Conservation (phyloP, 35 echinoderm and acorn worm genomes). For the Patiria miniata region DNA sequence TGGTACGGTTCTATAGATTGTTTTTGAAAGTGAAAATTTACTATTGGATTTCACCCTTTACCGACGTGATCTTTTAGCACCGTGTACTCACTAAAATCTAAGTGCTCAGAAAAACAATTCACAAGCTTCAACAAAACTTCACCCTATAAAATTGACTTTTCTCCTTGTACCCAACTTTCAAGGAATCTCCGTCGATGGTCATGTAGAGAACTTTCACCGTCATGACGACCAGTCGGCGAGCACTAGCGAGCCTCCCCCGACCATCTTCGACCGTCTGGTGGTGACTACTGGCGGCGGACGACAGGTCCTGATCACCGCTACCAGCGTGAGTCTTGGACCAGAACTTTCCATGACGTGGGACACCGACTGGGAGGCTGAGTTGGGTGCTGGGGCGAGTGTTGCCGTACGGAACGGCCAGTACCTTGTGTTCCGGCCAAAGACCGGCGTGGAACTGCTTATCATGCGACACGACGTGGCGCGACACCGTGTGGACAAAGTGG, state of each 20-base stretch:
- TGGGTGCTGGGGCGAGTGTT: not conserved
- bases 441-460: slow-evolving; percentile 30
- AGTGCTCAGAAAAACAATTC: too few species aligned
- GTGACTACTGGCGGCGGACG: not conserved
- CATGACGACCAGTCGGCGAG: not conserved
- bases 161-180: not conserved
- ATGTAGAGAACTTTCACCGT: not conserved
- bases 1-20: too few species aligned
- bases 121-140: too few species aligned
- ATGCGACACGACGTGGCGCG: slow-evolving; percentile 28
- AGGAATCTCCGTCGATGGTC: not conserved
- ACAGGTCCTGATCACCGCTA: not conserved
- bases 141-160: too few species aligned
- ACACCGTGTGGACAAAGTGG: slow-evolving; percentile 18
- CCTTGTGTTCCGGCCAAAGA: slow-evolving; percentile 4
- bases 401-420: not conserved
- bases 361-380: not conserved
- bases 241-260: not conserved
- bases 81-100: too few species aligned
- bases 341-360: not conserved
- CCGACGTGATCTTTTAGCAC: too few species aligned
- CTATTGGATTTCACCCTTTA: too few species aligned
- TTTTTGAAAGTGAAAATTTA: too few species aligned
- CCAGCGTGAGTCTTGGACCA: not conserved
- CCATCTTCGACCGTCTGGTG: slow-evolving; percentile 7